A percentile compares a stretch with the other conserved stretches of the same genome.
phyloP scores from a whole-genome alignment of 2,113 vertebrate species.

The Clarias gariepinus region DNA sequence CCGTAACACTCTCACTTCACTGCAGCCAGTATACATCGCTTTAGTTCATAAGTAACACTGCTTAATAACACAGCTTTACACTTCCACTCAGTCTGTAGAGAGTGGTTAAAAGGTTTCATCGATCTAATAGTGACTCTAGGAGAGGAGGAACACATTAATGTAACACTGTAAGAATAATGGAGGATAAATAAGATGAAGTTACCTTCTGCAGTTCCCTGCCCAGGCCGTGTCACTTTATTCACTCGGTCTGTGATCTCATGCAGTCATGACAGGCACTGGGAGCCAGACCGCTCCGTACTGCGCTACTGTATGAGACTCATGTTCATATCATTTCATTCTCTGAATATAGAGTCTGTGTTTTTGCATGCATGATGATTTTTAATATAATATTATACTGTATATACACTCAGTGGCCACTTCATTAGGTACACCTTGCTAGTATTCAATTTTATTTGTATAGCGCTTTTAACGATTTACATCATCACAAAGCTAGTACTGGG shows the following conservation, averaged over 20 bases:
- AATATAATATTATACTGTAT: not conserved
- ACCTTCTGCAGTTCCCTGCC: not conserved
- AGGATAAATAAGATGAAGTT: not conserved
- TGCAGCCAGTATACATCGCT: not conserved
- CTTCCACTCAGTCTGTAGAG: not conserved
- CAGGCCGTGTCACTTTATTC: not conserved
- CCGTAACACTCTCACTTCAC: not conserved
- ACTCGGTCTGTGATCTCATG: not conserved
- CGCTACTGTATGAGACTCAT: not conserved
- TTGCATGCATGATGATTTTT: not conserved
- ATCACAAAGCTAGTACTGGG: too few relatives aligned
- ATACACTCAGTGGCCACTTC: not conserved
- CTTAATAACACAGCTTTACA: not conserved
- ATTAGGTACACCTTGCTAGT: too few relatives aligned
- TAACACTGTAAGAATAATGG: not conserved
- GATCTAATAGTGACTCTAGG: not conserved
- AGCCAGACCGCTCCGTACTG: not conserved
- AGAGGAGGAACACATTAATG: not conserved
- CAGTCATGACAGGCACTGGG: too few relatives aligned
- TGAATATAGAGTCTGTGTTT: not conserved
- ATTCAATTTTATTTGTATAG: too few relatives aligned
- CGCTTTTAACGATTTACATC: too few relatives aligned
- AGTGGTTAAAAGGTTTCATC: not conserved
- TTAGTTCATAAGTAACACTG: not conserved
- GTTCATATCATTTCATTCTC: not conserved